These are phyloP conservation scores for Ameiurus melas DNA, from an alignment of 2,113 vertebrate species.

Conservation along the genomic window DNA sequence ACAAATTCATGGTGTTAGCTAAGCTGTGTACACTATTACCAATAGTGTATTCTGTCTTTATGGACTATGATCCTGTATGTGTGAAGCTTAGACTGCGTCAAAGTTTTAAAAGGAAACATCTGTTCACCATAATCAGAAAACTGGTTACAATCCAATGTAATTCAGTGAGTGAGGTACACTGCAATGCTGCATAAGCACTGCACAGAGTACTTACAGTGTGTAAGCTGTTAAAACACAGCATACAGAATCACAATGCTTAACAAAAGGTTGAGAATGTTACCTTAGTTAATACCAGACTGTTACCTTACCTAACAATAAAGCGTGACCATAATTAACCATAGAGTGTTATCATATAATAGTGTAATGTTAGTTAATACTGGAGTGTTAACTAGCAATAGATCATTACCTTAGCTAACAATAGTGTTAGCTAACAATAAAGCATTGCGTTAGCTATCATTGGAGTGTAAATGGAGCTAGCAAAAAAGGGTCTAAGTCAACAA, in stretches of 20 bases:
- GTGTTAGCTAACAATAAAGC: not conserved
- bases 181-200: not conserved
- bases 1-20: not conserved
- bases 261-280: not conserved
- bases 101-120: not conserved
- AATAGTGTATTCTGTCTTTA: not conserved
- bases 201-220: not conserved
- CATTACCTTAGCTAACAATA: not conserved
- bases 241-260: not conserved
- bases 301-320: not conserved
- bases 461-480: not conserved
- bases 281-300: not conserved
- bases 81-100: not conserved
- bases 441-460: not conserved
- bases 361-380: not conserved
- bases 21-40: not conserved
- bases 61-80: not conserved
- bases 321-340: not conserved
- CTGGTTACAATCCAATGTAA: not conserved
- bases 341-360: too few species aligned
- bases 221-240: not conserved
- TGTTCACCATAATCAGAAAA: not conserved
- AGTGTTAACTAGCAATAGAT: not conserved
- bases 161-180: not conserved
- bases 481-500: not conserved